phyloP scores from a whole-genome alignment of 2,888 invertebrate genomes.

The Phasia obesa region DNA sequence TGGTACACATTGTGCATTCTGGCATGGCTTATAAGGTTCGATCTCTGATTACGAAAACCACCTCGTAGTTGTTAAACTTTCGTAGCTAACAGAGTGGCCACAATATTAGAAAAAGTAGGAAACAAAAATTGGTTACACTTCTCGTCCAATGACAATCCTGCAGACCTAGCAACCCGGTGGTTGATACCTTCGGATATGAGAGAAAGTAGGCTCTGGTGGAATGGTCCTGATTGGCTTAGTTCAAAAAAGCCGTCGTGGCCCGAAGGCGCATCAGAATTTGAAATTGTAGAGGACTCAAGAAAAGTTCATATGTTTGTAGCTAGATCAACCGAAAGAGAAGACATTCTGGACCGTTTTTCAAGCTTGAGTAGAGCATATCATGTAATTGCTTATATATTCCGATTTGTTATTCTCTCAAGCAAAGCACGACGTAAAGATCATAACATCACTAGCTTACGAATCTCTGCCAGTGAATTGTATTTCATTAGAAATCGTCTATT shows the following conservation, averaged over 20 bases:
- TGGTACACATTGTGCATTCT: too few species aligned
- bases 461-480: background rate
- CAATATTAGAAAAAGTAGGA: conserved; percentile 10
- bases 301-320: background rate
- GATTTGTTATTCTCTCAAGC: background rate
- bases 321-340: background rate
- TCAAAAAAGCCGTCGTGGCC: background rate
- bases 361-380: background rate
- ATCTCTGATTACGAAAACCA: background rate
- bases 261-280: background rate
- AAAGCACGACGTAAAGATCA: too few species aligned
- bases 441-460: background rate
- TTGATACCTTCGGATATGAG: conserved; percentile 7
- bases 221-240: background rate
- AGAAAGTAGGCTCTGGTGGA: background rate
- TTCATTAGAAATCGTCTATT: background rate
- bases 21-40: too few species aligned
- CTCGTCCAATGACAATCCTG: background rate
- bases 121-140: conserved; percentile 5
- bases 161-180: conserved; percentile 13
- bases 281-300: background rate
- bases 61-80: background rate
- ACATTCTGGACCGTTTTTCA: conserved; percentile 1
- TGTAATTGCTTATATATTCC: background rate
- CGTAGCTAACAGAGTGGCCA: background rate